These are phyloP conservation scores for Notarius quadriscutis DNA, from an alignment of 2,113 vertebrate species.

Conservation along the genomic window DNA sequence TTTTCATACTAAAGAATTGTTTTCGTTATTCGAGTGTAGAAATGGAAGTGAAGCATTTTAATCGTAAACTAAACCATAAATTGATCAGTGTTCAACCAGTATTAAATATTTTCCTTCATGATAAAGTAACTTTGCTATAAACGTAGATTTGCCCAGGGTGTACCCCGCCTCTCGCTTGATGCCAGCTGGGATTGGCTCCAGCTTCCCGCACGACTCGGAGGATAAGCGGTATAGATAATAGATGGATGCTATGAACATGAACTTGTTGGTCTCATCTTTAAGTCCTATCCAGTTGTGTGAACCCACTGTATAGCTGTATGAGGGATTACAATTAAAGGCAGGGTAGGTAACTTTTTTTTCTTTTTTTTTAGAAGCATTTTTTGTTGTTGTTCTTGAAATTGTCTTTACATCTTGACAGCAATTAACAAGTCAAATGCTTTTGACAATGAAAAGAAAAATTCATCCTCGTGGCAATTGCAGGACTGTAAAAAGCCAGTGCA, in stretches of 20 bases:
- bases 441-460: too few relatives aligned
- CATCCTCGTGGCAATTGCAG: too few relatives aligned
- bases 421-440: too few relatives aligned
- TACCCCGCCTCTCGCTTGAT: too few relatives aligned
- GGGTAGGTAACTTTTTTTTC: too few relatives aligned
- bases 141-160: background rate
- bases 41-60: background rate
- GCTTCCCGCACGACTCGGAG: too few relatives aligned
- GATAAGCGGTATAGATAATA: too few relatives aligned
- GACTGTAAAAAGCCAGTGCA: too few relatives aligned
- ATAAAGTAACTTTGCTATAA: background rate
- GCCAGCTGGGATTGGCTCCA: too few relatives aligned
- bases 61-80: background rate
- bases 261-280: background rate
- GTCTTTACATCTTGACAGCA: too few relatives aligned
- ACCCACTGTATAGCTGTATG: background rate
- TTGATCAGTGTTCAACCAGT: background rate
- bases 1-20: background rate
- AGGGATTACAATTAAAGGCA: background rate
- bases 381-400: too few relatives aligned
- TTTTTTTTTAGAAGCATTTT: too few relatives aligned
- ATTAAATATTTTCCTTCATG: background rate
- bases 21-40: background rate
- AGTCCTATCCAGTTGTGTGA: background rate
- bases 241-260: background rate